Percentiles rank a stretch among this genome's conserved stretches.
Evolutionary conservation across 1,140 invertebrate species (phyloP).

Genomic region (Laupala kohalensis): DNA sequence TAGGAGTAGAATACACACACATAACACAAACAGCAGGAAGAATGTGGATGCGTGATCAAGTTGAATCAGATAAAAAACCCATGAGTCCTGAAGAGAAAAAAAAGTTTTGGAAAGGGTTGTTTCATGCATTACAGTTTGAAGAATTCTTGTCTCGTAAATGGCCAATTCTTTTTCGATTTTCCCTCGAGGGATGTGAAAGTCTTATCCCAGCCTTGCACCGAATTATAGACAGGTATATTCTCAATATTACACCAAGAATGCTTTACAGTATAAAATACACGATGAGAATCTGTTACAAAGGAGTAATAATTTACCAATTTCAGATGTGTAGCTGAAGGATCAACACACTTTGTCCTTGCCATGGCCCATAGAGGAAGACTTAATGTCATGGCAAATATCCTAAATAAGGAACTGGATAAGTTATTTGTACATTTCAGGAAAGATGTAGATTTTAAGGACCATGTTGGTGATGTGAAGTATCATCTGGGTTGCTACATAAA

Average conservation of each 20-base stretch:
- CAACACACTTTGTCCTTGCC: not conserved
- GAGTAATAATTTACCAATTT: too few species aligned
- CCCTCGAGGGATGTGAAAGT: conserved; percentile 7
- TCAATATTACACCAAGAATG: too few species aligned
- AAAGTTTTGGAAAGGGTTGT: not conserved
- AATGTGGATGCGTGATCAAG: not conserved
- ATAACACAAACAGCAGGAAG: not conserved
- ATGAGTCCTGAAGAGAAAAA: not conserved
- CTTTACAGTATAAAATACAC: too few species aligned
- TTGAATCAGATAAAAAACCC: not conserved
- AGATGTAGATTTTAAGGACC: not conserved
- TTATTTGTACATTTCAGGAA: not conserved
- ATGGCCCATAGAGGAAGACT: not conserved
- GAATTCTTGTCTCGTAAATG: not conserved
- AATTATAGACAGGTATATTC: not conserved
- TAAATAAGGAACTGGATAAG: not conserved
- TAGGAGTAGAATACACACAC: conserved; percentile 13
- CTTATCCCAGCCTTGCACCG: not conserved
- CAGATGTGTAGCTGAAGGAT: not conserved
- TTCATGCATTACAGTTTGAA: not conserved
- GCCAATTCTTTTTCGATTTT: not conserved
- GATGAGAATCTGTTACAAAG: too few species aligned
- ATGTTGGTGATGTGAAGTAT: not conserved
- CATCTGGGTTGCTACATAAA: not conserved
- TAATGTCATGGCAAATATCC: not conserved